Evolutionary conservation across 2,797 vertebrate species (phyloP), one percentile per base, ranked within the genome.

Genomic region (Choloepus didactylus): DNA sequence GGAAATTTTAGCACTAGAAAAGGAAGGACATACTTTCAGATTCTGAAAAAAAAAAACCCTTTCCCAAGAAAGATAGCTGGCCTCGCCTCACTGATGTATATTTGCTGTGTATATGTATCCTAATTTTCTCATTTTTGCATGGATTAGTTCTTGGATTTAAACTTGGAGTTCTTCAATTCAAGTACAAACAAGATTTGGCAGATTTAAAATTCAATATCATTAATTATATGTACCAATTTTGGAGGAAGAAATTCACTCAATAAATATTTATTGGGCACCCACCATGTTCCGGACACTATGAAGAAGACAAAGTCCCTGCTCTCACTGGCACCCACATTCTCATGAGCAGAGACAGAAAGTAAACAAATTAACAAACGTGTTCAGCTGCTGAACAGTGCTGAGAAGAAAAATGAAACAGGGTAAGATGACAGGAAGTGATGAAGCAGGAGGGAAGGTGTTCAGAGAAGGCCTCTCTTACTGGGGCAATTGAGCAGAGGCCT

Each of bases 111-210:
- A 21, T 76, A 12, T 44, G 29, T 23, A 87, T 31, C 27, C 66
- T 60, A 51, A 23, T 23, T 91, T 75, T 81, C 73, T 90, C 35
- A 64, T 60, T 95, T 92, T 44, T 88, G 51, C 49, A 69, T n/a
- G 31, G 27, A 86, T 81, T 91, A 67, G n/a, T 76, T 85, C 66
- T 94, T 95, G 41, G 21, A 83, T 76, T 87, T 92, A 92, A 83
- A 92, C 62, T 62, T 70, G 31, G 59, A 19, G 29, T 2, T 80
- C 75, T 81, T 59, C 31, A 62, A 15, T 54, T 54, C 51, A 64
- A 90, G 35, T 29, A 38, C 23, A 38, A 91, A 75, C 27, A 77
- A 56, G 75, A 35, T 84, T 54, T 89, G 62, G 70, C 21, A n/a
- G 10, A 94, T 59, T 67, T 31, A 69, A 77, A 11, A 76, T 38